A percentile compares a stretch with the other conserved stretches of the same genome.
phyloP scores from a whole-genome alignment of 2,797 vertebrate genomes.

The Pangasius djambal region DNA sequence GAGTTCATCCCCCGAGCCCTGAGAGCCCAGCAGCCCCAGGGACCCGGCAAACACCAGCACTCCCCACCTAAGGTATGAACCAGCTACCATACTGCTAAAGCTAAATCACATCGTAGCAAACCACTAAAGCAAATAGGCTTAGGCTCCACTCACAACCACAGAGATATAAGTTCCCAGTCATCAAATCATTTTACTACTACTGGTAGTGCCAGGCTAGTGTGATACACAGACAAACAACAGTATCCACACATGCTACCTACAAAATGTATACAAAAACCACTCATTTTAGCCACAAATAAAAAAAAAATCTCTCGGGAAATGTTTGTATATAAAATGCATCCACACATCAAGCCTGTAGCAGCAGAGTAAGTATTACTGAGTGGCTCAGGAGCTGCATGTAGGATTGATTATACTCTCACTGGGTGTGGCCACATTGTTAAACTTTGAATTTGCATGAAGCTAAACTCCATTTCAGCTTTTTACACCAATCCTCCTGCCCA shows the following conservation, averaged over 20 bases:
- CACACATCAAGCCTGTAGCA: neutral
- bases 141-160: neutral
- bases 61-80: conserved; percentile 93
- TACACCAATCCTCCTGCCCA: neutral
- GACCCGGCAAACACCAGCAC: conserved; percentile 78
- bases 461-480: neutral
- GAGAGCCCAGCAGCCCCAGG: conserved; percentile 75
- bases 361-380: neutral
- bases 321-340: neutral
- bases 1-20: conserved; percentile 98
- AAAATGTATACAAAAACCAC: neutral
- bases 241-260: neutral
- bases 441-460: neutral
- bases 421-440: neutral
- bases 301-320: neutral
- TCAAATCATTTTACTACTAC: neutral
- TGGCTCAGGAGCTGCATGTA: neutral
- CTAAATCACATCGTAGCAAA: neutral
- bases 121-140: neutral
- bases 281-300: neutral
- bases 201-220: neutral
- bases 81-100: neutral
- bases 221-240: neutral
- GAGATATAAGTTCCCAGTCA: neutral
- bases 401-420: neutral